Conservation (phyloP, 2,113 vertebrate genomes). For the Opisthocomus hoazin region DNA sequence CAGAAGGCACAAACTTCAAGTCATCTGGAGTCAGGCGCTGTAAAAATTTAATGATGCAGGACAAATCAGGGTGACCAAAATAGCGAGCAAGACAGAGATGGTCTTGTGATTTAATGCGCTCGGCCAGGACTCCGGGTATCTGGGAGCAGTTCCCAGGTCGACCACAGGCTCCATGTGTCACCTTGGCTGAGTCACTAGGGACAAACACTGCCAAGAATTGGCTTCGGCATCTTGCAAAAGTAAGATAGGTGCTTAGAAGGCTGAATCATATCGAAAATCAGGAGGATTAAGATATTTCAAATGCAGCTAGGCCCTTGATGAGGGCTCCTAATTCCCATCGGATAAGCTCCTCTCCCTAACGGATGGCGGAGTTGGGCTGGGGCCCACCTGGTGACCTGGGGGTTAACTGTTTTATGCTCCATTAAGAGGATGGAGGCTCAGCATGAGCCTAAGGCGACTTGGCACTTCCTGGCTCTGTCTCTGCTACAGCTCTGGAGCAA, state of each 20-base stretch:
- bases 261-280: not conserved
- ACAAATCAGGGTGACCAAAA: conserved; percentile 29
- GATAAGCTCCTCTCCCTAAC: not conserved
- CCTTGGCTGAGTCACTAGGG: not conserved
- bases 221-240: not conserved
- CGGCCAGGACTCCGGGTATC: not conserved
- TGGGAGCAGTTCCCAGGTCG: not conserved
- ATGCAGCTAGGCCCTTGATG: not conserved
- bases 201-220: not conserved
- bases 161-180: not conserved
- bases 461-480: not conserved
- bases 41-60: conserved; percentile 60
- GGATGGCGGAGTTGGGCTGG: not conserved
- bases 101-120: not conserved
- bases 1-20: conserved; percentile 30
- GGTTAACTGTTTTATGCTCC: not conserved
- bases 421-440: not conserved
- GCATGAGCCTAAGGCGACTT: not conserved
- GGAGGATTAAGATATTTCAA: not conserved
- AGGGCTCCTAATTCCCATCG: not conserved
- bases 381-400: not conserved
- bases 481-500: not conserved
- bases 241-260: not conserved
- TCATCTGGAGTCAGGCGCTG: conserved; percentile 1
- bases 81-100: not conserved